phyloP scores from a whole-genome alignment of 2,797 vertebrate species.

The Myiotriccus ornatus region DNA sequence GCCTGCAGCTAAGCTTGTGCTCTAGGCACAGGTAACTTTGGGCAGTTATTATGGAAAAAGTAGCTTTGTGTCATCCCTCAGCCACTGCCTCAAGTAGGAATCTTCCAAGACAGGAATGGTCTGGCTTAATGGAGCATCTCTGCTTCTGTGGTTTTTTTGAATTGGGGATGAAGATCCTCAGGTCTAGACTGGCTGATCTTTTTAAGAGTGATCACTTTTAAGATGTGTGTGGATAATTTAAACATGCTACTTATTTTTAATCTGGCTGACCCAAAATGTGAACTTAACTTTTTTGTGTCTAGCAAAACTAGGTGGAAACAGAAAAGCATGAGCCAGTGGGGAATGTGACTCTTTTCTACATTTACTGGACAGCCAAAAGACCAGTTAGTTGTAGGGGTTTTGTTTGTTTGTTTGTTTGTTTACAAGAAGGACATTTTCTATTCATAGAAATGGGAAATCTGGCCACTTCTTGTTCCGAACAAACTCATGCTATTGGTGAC shows the following conservation, averaged over 20 bases:
- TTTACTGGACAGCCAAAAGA: neutral
- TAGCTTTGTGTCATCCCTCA: neutral
- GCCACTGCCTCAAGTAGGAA: neutral
- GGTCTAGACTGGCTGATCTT: neutral
- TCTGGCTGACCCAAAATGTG: neutral
- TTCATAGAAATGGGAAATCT: neutral
- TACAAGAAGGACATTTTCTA: neutral
- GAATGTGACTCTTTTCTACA: accelerated
- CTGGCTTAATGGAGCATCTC: neutral
- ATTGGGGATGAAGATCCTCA: neutral
- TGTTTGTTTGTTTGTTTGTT: neutral
- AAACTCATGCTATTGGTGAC: neutral
- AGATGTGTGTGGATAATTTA: neutral
- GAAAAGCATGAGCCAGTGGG: neutral
- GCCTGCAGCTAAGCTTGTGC: neutral
- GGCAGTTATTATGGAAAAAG: neutral
- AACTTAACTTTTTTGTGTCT: neutral
- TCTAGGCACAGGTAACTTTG: neutral
- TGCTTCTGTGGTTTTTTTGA: neutral
- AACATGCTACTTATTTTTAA: neutral
- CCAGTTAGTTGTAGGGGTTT: neutral
- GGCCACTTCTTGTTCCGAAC: neutral
- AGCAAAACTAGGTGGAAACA: neutral
- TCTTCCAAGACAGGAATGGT: neutral
- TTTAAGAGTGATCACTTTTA: neutral